Evolutionary conservation across 64 coral and sea anemone species (phyloP).

Genomic region (Hydrozoanthus tunicans): DNA sequence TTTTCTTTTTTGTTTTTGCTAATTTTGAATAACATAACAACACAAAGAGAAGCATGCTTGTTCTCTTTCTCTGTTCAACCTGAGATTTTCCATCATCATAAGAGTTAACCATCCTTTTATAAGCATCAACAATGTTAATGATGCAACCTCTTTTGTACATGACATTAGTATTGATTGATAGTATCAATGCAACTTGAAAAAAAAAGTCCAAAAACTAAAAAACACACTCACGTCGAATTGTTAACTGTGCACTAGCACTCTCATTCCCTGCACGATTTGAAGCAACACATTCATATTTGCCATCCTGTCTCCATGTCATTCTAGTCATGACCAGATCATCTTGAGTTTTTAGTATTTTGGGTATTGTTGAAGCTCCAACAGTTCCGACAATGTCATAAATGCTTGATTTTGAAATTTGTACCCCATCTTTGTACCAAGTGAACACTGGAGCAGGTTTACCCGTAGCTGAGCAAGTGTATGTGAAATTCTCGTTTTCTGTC

Average conservation of each 20-base stretch:
- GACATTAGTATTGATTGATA: too few species aligned
- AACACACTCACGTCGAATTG: conserved; percentile 66
- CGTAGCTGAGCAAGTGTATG: conserved; percentile 61
- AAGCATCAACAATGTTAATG: too few species aligned
- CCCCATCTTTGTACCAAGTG: conserved; percentile 50
- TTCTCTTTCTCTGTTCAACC: too few species aligned
- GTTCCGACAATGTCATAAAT: not conserved
- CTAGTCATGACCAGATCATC: conserved; percentile 15
- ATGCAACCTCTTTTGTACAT: too few species aligned
- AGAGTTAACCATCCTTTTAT: too few species aligned
- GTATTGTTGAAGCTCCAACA: not conserved
- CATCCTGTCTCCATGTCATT: conserved; percentile 67
- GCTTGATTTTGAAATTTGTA: not conserved
- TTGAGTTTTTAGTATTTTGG: conserved; percentile 20
- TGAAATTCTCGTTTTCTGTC: conserved; percentile 66
- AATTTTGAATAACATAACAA: too few species aligned
- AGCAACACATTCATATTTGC: conserved; percentile 61
- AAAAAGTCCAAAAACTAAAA: not conserved
- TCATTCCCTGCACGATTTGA: conserved; percentile 55
- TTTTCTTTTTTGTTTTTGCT: too few species aligned
- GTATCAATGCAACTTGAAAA: not conserved
- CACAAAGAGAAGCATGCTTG: too few species aligned
- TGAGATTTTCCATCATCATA: too few species aligned
- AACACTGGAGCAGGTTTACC: conserved; percentile 58
- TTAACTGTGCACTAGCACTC: conserved; percentile 7